These are phyloP conservation scores for Oreochromis mossambicus DNA, from an alignment of 2,797 vertebrate genomes.

Conservation along the genomic window DNA sequence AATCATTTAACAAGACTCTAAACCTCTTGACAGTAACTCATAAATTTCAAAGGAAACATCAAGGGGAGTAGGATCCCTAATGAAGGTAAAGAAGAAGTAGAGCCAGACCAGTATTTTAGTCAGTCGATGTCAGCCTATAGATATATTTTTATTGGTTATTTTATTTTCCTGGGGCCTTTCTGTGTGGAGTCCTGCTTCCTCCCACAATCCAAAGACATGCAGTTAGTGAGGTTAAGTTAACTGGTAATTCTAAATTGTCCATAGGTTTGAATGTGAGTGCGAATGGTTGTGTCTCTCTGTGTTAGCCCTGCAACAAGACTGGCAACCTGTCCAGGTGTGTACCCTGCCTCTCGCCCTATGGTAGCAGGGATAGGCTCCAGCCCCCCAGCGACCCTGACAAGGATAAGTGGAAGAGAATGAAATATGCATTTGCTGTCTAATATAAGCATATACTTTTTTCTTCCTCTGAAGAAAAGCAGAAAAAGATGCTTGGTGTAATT, in stretches of 20 bases:
- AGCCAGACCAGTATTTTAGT: background rate
- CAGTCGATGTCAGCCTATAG: background rate
- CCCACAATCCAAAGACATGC: background rate
- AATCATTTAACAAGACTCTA: background rate
- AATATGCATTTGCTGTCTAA: background rate
- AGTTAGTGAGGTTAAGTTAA: fast-evolving
- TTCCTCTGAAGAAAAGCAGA: background rate
- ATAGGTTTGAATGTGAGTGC: background rate
- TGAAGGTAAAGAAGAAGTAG: background rate
- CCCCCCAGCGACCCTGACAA: background rate
- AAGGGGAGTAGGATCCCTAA: background rate
- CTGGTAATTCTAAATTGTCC: background rate
- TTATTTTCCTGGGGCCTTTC: background rate
- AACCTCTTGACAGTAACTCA: background rate
- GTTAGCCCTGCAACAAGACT: background rate
- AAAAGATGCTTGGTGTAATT: background rate
- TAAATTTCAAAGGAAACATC: background rate
- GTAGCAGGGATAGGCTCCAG: fast-evolving
- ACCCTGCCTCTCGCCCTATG: background rate
- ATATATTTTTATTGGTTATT: background rate
- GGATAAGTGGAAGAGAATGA: background rate
- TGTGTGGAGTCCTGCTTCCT: background rate
- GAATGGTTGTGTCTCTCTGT: background rate
- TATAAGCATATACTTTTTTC: background rate
- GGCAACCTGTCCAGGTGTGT: background rate